Evolutionary conservation across 2,113 vertebrate species (phyloP).

Genomic region (Nasalis larvatus): DNA sequence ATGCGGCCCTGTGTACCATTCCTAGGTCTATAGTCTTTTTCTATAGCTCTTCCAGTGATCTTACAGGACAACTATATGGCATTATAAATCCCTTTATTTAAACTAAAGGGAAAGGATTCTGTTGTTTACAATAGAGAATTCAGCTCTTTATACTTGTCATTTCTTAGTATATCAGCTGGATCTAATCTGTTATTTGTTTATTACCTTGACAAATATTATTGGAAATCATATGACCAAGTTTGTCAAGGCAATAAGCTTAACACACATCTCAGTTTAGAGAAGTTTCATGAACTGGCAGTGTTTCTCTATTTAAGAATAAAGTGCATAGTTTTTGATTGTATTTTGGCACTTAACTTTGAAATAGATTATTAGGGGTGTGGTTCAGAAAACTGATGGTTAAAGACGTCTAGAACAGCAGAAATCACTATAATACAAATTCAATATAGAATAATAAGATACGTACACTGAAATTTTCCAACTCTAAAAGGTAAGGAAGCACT

Average conservation of each 20-base stretch:
- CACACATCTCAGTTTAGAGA: neutral
- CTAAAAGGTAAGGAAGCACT: neutral
- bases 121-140: neutral
- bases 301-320: constrained; percentile 38
- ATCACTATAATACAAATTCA: neutral
- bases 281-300: neutral
- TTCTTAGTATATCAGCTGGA: neutral
- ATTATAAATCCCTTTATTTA: neutral
- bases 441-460: neutral
- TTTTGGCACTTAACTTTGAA: constrained; percentile 30
- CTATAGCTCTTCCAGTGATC: neutral
- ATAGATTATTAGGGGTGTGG: neutral
- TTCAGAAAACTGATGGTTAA: neutral
- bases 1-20: neutral
- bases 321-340: neutral
- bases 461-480: neutral
- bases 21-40: neutral
- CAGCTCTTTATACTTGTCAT: neutral
- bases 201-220: neutral
- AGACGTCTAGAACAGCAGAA: neutral
- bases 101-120: neutral
- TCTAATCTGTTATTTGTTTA: neutral
- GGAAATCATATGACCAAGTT: neutral
- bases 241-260: constrained; percentile 4
- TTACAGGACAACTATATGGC: neutral